Conservation (phyloP, 2,797 vertebrate genomes). For the Enteromius fasciolatus region DNA sequence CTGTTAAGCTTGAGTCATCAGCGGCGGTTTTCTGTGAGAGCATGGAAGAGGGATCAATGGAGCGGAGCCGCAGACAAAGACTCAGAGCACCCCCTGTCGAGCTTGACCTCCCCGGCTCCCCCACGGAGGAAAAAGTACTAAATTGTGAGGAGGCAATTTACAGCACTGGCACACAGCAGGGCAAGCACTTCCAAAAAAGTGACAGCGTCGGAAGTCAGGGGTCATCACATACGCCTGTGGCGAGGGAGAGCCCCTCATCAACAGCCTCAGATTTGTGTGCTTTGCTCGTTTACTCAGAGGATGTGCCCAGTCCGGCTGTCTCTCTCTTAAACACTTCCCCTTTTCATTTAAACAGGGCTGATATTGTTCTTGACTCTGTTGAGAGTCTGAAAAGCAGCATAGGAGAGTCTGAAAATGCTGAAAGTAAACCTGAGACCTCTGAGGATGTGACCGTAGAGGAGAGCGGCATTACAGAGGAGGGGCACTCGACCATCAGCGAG, state of each 20-base stretch:
- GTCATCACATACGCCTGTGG: conserved; percentile 57
- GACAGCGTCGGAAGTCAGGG: conserved; percentile 61
- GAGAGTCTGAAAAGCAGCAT: conserved; percentile 45
- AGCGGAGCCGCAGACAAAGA: conserved; percentile 72
- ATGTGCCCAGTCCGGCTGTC: conserved; percentile 49
- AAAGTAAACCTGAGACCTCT: conserved; percentile 43
- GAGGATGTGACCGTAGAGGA: conserved; percentile 30
- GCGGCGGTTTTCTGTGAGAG: conserved; percentile 86
- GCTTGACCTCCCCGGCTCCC: conserved; percentile 66
- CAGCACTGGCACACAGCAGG: conserved; percentile 56
- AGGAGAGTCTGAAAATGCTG: conserved; percentile 45
- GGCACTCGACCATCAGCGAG: neutral
- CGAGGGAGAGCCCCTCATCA: conserved; percentile 47
- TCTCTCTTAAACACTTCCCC: conserved; percentile 46
- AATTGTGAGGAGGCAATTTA: conserved; percentile 67
- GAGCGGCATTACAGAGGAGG: conserved; percentile 51
- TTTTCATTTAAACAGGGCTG: conserved; percentile 36
- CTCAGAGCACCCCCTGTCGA: conserved; percentile 73
- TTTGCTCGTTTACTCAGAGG: conserved; percentile 62
- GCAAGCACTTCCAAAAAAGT: conserved; percentile 53
- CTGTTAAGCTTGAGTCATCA: conserved; percentile 83
- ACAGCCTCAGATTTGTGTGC: conserved; percentile 63
- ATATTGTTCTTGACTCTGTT: conserved; percentile 45
- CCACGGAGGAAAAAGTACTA: conserved; percentile 64
- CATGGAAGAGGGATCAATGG: conserved; percentile 74